These are phyloP conservation scores for Mustelus asterias DNA, from an alignment of 2,113 vertebrate genomes.

Conservation along the genomic window DNA sequence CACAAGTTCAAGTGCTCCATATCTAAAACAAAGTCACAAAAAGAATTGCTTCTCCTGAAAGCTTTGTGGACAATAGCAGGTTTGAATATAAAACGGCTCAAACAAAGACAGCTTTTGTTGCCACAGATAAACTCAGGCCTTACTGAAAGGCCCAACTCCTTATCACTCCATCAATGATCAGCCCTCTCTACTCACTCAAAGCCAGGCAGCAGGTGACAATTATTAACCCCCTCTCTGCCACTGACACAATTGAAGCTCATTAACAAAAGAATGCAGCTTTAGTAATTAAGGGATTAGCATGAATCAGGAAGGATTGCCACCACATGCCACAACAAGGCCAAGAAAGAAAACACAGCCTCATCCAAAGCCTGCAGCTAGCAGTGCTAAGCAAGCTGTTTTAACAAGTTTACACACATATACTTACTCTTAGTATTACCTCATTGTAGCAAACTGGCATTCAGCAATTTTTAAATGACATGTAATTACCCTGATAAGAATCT, in stretches of 20 bases:
- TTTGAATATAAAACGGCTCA: conserved; percentile 18
- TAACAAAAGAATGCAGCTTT: conserved; percentile 36
- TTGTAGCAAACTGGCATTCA: not conserved
- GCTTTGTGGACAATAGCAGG: not conserved
- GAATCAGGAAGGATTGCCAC: conserved; percentile 21
- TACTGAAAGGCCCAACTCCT: not conserved
- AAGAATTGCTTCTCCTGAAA: conserved; percentile 22
- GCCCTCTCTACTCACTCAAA: conserved; percentile 16
- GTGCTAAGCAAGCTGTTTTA: not conserved
- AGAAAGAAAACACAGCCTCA: conserved; percentile 9
- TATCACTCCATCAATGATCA: conserved; percentile 21
- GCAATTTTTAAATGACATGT: conserved; percentile 14
- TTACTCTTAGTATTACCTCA: not conserved
- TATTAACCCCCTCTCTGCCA: not conserved
- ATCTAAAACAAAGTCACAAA: conserved; percentile 21
- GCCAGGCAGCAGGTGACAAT: conserved; percentile 34
- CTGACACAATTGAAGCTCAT: not conserved
- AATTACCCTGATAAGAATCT: conserved; percentile 1
- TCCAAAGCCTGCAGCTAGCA: not conserved
- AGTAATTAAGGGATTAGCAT: conserved; percentile 26
- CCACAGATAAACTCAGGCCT: conserved; percentile 9
- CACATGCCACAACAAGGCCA: conserved; percentile 26
- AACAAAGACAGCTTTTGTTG: conserved; percentile 18
- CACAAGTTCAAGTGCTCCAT: conserved; percentile 26
- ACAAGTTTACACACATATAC: conserved; percentile 21